Evolutionary conservation across 2,113 vertebrate species (phyloP).

Genomic region (Ictalurus furcatus): DNA sequence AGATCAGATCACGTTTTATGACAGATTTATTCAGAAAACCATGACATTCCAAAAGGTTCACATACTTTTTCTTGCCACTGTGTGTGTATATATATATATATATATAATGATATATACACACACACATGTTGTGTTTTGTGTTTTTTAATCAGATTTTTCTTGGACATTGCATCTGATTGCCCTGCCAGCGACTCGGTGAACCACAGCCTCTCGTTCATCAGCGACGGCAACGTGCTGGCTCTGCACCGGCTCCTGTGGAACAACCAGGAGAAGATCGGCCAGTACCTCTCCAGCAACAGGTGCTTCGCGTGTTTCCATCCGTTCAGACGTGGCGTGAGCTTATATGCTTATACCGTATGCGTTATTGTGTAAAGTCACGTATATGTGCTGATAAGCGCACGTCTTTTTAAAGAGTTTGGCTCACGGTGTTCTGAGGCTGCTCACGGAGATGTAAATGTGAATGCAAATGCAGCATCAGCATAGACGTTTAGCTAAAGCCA

Average conservation of each 20-base stretch:
- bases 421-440: too few species aligned
- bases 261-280: conserved; percentile 97
- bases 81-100: too few species aligned
- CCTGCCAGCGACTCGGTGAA: conserved; percentile 92
- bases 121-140: too few species aligned
- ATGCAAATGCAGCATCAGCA: not conserved
- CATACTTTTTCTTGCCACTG: too few species aligned
- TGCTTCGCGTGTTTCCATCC: conserved; percentile 46
- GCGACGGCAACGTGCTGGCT: conserved; percentile 84
- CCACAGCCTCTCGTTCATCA: conserved; percentile 97
- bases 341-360: too few species aligned
- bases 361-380: not conserved
- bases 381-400: not conserved
- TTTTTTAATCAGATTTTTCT: conserved; percentile 82
- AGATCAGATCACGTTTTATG: too few species aligned
- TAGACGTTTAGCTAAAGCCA: not conserved
- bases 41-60: too few species aligned
- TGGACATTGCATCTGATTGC: conserved; percentile 94
- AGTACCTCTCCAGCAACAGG: conserved; percentile 90
- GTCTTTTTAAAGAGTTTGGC: not conserved
- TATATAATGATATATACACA: too few species aligned
- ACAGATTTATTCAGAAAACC: too few species aligned
- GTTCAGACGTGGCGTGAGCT: not conserved
- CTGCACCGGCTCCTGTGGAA: conserved; percentile 96
- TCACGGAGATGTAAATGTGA: not conserved